Evolutionary conservation across 2,797 vertebrate species (phyloP).

Genomic region (Microctenopoma steveboyesi): DNA sequence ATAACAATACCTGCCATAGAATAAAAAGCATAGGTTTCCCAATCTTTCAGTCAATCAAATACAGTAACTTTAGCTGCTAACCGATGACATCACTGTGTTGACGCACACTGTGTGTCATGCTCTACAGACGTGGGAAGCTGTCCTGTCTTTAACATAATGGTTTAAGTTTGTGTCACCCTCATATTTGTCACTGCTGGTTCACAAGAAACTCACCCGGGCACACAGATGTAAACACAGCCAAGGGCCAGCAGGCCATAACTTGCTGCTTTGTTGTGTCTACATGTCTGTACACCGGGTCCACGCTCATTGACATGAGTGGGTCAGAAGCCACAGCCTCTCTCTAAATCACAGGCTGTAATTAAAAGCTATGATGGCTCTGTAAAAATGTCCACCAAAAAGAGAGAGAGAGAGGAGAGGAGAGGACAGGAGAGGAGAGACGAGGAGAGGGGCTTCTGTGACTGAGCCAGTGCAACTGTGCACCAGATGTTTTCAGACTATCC

Average conservation of each 20-base stretch:
- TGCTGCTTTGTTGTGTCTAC: constrained; percentile 81
- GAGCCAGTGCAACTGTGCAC: constrained; percentile 81
- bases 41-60: too few relatives aligned
- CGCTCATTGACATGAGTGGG: constrained; percentile 73
- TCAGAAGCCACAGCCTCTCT: constrained; percentile 75
- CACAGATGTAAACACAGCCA: constrained; percentile 38
- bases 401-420: constrained; percentile 36
- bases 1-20: too few relatives aligned
- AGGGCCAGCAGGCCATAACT: constrained; percentile 66
- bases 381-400: constrained; percentile 54
- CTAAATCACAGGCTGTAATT: constrained; percentile 77
- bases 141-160: constrained; percentile 72
- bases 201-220: constrained; percentile 46
- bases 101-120: constrained; percentile 2
- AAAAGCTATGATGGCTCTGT: constrained; percentile 80
- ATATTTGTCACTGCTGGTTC: constrained; percentile 67
- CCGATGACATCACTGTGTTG: constrained; percentile 58
- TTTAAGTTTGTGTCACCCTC: constrained; percentile 55
- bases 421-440: constrained; percentile 22
- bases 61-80: too few relatives aligned
- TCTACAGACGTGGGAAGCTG: constrained; percentile 39
- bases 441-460: constrained; percentile 67
- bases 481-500: constrained; percentile 82
- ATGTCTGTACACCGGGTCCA: constrained; percentile 67
- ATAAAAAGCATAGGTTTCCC: too few relatives aligned